phyloP scores from a whole-genome alignment of 1,140 invertebrate genomes.

The Drosophila gunungcola region DNA sequence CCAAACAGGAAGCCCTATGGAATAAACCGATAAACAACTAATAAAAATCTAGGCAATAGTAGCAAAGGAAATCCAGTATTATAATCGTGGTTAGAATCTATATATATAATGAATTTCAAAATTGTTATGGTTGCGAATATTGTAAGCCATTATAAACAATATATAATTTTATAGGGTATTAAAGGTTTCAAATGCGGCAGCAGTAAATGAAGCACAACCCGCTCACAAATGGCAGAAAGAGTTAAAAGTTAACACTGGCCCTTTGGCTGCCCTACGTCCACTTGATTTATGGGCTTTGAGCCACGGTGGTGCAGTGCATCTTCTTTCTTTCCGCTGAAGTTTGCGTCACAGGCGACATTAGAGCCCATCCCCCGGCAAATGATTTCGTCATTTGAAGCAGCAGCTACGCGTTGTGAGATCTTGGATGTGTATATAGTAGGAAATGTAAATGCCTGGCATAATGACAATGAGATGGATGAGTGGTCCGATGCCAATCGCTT shows the following conservation, averaged over 20 bases:
- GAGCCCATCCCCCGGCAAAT: slow-evolving; percentile 9
- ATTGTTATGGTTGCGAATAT: too few relatives aligned
- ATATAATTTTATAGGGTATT: slow-evolving; percentile 9
- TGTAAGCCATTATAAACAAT: background rate
- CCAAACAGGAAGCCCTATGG: too few relatives aligned
- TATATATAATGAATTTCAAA: too few relatives aligned
- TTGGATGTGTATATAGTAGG: background rate
- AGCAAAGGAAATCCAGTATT: too few relatives aligned
- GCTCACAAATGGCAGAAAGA: slow-evolving; percentile 44
- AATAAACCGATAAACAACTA: too few relatives aligned
- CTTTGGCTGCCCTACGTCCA: slow-evolving; percentile 26
- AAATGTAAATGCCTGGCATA: slow-evolving; percentile 6
- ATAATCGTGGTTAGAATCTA: too few relatives aligned
- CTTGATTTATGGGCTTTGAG: slow-evolving; percentile 33
- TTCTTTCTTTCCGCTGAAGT: slow-evolving; percentile 23
- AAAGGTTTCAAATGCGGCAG: slow-evolving; percentile 25
- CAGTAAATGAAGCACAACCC: slow-evolving; percentile 52
- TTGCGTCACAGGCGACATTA: slow-evolving; percentile 42
- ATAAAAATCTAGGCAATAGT: too few relatives aligned
- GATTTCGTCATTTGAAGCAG: slow-evolving; percentile 45
- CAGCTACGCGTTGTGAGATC: slow-evolving; percentile 25
- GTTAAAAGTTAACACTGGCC: slow-evolving; percentile 42
- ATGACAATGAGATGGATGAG: slow-evolving; percentile 38
- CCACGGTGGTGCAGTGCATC: slow-evolving; percentile 28
- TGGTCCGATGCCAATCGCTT: slow-evolving; percentile 3